Evolutionary conservation across 2,888 invertebrate genomes (phyloP).

Genomic region (Drosophila meridiana): DNA sequence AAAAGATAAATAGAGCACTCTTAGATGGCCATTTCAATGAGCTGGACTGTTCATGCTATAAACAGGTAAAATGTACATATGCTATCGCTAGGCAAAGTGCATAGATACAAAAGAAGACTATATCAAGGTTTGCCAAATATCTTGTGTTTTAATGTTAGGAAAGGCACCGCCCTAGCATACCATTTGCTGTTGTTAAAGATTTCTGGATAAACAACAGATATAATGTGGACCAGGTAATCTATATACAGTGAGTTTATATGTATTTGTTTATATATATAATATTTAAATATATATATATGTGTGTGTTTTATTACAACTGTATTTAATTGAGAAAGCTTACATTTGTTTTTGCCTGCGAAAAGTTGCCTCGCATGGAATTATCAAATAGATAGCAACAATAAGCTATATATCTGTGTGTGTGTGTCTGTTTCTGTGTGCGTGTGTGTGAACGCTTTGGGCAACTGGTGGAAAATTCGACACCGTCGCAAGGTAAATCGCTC

Average conservation of each 20-base stretch:
- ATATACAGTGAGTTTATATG: background rate
- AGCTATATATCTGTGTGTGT: background rate
- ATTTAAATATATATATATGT: background rate
- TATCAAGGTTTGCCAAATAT: no score
- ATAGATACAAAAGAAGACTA: no score
- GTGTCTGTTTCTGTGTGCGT: background rate
- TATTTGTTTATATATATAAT: background rate
- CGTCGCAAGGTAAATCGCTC: slow-evolving; percentile 38
- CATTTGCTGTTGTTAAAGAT: no score
- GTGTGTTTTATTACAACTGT: background rate
- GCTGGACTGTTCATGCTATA: no score
- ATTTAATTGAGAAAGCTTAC: slow-evolving; percentile 20
- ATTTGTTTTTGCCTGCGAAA: slow-evolving; percentile 4
- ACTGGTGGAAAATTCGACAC: slow-evolving; percentile 50
- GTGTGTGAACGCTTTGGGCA: slow-evolving; percentile 8
- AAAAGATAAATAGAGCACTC: no score
- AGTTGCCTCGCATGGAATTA: slow-evolving; percentile 35
- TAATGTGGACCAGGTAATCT: no score
- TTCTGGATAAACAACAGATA: no score
- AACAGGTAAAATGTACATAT: no score
- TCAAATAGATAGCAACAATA: slow-evolving; percentile 35
- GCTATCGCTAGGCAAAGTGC: no score
- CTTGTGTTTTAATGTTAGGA: no score
- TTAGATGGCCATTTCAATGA: no score
- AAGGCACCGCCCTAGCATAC: no score